phyloP scores from a whole-genome alignment of 1,140 invertebrate genomes.

The Euura saliciscinereae region DNA sequence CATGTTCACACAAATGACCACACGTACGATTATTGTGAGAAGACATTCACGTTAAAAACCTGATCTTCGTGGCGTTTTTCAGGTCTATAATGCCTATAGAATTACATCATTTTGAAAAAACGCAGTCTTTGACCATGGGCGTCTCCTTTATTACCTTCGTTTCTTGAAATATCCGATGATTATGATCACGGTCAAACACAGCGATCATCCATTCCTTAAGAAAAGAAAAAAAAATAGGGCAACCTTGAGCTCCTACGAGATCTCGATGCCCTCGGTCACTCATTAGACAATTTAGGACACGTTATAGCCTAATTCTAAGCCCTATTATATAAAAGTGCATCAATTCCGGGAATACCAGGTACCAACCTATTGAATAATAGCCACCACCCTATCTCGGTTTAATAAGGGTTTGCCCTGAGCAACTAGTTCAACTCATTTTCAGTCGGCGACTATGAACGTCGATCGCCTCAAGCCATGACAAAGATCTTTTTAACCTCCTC shows the following conservation, averaged over 20 bases:
- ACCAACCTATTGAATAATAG: constrained; percentile 5
- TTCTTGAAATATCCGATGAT: background rate
- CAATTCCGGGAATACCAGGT: constrained; percentile 45
- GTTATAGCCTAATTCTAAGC: constrained; percentile 55
- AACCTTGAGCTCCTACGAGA: constrained; percentile 38
- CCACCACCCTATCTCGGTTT: constrained; percentile 4
- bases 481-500: background rate
- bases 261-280: constrained; percentile 46
- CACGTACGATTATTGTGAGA: too few species aligned
- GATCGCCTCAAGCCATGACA: background rate
- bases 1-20: too few species aligned
- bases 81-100: constrained; percentile 3
- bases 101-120: constrained; percentile 3
- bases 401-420: constrained; percentile 1
- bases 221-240: constrained; percentile 37
- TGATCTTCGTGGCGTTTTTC: too few species aligned
- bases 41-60: too few species aligned
- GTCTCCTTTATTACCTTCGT: too few species aligned
- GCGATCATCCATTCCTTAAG: constrained; percentile 31
- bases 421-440: background rate
- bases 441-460: background rate
- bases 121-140: background rate
- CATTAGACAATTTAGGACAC: constrained; percentile 59
- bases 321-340: constrained; percentile 51
- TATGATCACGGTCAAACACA: constrained; percentile 1